Evolutionary conservation across 2,113 vertebrate genomes (phyloP).

Genomic region (Chitala chitala): DNA sequence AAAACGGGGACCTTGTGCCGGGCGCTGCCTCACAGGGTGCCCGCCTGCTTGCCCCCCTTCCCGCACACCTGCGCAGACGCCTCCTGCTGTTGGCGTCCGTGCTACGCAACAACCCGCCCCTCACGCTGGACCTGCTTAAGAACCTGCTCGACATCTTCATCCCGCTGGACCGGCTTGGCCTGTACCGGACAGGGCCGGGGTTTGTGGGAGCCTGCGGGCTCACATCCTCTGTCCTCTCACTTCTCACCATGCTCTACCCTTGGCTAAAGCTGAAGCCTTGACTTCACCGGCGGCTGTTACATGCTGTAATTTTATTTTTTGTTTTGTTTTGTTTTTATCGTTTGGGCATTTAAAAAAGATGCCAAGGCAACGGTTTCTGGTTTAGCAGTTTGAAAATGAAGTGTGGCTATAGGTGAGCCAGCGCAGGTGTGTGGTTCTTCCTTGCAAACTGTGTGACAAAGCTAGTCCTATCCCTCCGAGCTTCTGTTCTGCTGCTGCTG

Average conservation of each 20-base stretch:
- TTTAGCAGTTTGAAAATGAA: background rate
- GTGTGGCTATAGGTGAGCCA: background rate
- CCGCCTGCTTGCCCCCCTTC: conserved; percentile 19
- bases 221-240: conserved; percentile 76
- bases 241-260: conserved; percentile 78
- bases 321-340: background rate
- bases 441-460: no score
- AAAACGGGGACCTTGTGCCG: conserved; percentile 30
- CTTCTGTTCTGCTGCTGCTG: no score
- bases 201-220: conserved; percentile 82
- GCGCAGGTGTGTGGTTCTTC: background rate
- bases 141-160: conserved; percentile 85
- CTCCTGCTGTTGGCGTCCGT: conserved; percentile 62
- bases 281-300: conserved; percentile 29
- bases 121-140: conserved; percentile 79
- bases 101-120: conserved; percentile 73
- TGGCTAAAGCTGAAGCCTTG: conserved; percentile 92
- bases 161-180: conserved; percentile 79
- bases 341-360: no score
- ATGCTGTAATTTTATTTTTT: background rate
- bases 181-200: conserved; percentile 66
- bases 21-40: conserved; percentile 21
- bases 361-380: background rate
- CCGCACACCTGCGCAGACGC: conserved; percentile 49
- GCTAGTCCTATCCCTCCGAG: no score